Conservation (phyloP, 2,888 invertebrate species). For the Bombylius discolor region DNA sequence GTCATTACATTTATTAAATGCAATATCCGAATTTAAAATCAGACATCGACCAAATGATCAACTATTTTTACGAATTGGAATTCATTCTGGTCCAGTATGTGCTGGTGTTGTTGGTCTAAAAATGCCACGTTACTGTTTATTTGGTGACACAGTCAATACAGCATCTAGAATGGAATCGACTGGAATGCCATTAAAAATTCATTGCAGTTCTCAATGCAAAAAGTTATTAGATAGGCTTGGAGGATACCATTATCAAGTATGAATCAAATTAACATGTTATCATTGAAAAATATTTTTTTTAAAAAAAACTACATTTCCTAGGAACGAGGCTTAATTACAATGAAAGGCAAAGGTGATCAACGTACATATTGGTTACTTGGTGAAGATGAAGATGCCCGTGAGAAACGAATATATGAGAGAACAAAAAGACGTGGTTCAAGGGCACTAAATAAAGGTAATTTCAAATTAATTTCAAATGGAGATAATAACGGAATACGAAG, state of each 20-base stretch:
- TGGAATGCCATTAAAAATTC: conserved; percentile 69
- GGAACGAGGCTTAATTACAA: conserved; percentile 62
- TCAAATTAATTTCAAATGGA: conserved; percentile 25
- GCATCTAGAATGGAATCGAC: conserved; percentile 80
- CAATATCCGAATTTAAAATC: conserved; percentile 75
- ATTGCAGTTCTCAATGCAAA: conserved; percentile 65
- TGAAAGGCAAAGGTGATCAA: conserved; percentile 77
- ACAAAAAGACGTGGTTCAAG: conserved; percentile 37
- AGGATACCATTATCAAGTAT: conserved; percentile 48
- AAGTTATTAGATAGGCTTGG: conserved; percentile 54
- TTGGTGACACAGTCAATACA: conserved; percentile 88
- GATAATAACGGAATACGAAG: conserved; percentile 41
- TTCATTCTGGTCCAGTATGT: conserved; percentile 85
- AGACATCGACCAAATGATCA: conserved; percentile 76
- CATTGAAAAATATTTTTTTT: not conserved
- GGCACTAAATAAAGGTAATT: conserved; percentile 33
- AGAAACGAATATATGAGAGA: conserved; percentile 42
- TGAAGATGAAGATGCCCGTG: conserved; percentile 51
- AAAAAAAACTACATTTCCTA: conserved; percentile 29
- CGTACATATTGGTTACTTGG: conserved; percentile 73
- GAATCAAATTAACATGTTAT: not conserved
- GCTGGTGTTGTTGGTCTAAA: conserved; percentile 86
- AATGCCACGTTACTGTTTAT: conserved; percentile 87
- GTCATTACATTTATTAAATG: conserved; percentile 74
- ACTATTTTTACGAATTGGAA: conserved; percentile 74